These are phyloP conservation scores for Gallinago solitaria DNA, from an alignment of 2,797 vertebrate genomes.

Conservation along the genomic window DNA sequence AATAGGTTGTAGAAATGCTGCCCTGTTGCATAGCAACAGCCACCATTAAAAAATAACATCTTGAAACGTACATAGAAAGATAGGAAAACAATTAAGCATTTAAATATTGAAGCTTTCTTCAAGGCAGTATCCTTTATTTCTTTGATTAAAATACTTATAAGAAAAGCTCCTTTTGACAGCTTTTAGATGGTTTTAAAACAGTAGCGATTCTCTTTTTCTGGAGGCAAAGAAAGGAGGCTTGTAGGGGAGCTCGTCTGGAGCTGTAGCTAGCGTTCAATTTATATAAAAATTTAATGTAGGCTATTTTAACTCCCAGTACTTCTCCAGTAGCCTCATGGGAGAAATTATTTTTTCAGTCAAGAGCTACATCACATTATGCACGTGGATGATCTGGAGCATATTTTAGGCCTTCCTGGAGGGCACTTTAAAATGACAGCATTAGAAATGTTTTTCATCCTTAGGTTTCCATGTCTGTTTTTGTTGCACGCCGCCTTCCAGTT, in stretches of 20 bases:
- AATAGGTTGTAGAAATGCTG: conserved; percentile 47
- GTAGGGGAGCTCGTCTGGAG: background rate
- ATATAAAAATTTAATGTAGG: background rate
- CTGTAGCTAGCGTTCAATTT: background rate
- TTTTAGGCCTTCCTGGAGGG: conserved; percentile 22
- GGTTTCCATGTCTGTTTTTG: background rate
- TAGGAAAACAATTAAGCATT: background rate
- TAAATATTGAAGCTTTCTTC: background rate
- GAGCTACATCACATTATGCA: background rate
- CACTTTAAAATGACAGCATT: background rate
- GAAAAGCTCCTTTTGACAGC: background rate
- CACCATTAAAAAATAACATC: conserved; percentile 32
- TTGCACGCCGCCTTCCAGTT: background rate
- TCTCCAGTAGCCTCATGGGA: conserved; percentile 3
- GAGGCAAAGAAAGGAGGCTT: background rate
- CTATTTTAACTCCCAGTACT: background rate
- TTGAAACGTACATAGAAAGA: conserved; percentile 15
- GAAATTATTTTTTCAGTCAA: conserved; percentile 5
- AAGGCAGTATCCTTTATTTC: background rate
- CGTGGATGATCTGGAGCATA: background rate
- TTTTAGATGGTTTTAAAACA: background rate
- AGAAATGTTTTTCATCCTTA: background rate
- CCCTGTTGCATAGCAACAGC: conserved; percentile 57
- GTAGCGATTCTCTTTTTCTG: background rate
- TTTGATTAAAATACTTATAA: background rate